phyloP scores from a whole-genome alignment of 2,797 vertebrate species.

The Argya squamiceps region DNA sequence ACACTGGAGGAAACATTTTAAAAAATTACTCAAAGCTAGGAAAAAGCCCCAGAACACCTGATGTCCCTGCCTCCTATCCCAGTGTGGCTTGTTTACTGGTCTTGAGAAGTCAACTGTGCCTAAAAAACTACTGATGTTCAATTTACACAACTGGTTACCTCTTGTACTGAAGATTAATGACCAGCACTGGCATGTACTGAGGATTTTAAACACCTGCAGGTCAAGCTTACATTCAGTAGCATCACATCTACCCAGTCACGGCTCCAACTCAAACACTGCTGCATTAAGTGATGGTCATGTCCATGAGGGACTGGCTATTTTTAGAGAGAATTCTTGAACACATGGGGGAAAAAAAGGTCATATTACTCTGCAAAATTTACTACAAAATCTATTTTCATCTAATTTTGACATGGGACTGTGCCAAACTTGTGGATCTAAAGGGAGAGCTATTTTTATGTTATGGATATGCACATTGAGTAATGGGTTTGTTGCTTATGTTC shows the following conservation, averaged over 20 bases:
- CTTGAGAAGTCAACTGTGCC: background rate
- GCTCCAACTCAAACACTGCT: background rate
- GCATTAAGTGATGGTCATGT: background rate
- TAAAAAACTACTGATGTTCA: background rate
- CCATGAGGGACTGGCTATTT: background rate
- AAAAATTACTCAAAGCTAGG: background rate
- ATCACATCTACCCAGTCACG: background rate
- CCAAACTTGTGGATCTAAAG: background rate
- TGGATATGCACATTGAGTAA: fast-evolving
- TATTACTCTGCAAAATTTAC: slow-evolving; percentile 4
- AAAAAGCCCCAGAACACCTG: fast-evolving
- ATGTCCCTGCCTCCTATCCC: background rate
- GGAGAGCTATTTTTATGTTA: background rate
- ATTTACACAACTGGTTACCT: background rate
- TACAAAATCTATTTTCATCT: slow-evolving; percentile 1
- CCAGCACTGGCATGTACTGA: background rate
- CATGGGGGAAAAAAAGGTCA: fast-evolving
- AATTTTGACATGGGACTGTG: background rate
- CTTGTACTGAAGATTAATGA: background rate
- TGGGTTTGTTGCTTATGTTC: background rate
- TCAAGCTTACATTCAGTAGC: background rate
- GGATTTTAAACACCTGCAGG: background rate
- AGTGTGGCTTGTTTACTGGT: background rate
- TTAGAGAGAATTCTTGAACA: background rate
- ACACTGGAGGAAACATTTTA: background rate